Conservation (phyloP, 2,888 invertebrate genomes). For the Embidobia sp. region DNA sequence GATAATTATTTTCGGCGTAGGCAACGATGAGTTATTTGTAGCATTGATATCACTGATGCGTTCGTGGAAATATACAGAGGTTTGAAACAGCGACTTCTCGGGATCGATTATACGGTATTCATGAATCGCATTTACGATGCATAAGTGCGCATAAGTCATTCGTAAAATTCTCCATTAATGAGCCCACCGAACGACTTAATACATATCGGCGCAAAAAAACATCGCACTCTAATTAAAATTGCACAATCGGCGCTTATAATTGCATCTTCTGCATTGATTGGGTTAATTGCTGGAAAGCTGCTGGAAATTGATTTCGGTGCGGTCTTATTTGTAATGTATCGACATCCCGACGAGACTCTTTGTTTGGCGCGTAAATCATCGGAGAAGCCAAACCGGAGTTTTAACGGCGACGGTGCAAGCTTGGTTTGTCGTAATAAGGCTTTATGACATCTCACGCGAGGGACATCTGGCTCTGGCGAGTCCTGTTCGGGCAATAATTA, state of each 20-base stretch:
- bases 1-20: constrained; percentile 57
- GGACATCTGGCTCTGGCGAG: constrained; percentile 40
- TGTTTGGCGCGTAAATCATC: no score
- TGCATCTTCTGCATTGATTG: no score
- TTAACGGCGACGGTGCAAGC: constrained; percentile 11
- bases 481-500: constrained; percentile 45
- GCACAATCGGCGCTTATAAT: no score
- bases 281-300: no score
- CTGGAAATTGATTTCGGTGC: no score
- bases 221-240: constrained; percentile 30
- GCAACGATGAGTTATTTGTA: constrained; percentile 53
- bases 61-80: constrained; percentile 56
- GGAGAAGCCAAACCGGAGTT: no score
- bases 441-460: constrained; percentile 28
- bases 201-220: constrained; percentile 2
- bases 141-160: constrained; percentile 50
- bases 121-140: constrained; percentile 53
- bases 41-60: constrained; percentile 47
- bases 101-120: constrained; percentile 58
- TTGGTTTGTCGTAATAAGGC: constrained; percentile 40
- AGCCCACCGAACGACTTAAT: constrained; percentile 32
- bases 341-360: no score
- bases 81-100: constrained; percentile 49
- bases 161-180: constrained; percentile 53
- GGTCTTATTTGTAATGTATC: no score